Evolutionary conservation across 92 coral and sea anemone species (phyloP).

Genomic region (Anthopleura xanthogrammica): DNA sequence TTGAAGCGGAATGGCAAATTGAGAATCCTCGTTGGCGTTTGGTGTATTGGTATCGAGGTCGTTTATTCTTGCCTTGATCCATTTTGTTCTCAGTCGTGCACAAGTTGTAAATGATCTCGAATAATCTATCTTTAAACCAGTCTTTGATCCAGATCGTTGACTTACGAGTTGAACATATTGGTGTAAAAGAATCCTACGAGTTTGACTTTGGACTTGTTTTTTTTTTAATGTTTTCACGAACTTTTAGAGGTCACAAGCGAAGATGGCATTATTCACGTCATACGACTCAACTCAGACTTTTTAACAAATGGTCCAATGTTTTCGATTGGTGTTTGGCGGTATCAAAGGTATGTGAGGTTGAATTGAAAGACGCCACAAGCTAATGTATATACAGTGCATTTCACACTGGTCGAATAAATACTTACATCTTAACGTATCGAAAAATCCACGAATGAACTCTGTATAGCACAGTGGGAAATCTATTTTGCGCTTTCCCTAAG

Average conservation of each 20-base stretch:
- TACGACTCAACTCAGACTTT: too few species aligned
- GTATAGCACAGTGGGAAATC: neutral
- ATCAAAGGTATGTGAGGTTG: neutral
- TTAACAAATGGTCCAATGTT: too few species aligned
- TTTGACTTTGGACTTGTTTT: neutral
- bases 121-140: neutral
- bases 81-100: neutral
- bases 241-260: constrained; percentile 7
- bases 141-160: constrained; percentile 1
- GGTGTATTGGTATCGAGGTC: neutral
- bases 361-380: neutral
- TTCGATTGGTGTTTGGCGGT: neutral
- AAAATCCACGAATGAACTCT: neutral
- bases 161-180: neutral
- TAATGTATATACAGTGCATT: neutral
- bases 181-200: neutral
- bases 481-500: neutral
- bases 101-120: neutral
- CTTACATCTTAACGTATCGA: neutral
- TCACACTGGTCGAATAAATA: neutral
- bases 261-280: neutral
- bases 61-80: neutral
- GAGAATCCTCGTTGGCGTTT: constrained; percentile 28
- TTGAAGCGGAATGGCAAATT: constrained; percentile 8
- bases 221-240: neutral